Evolutionary conservation across 2,113 vertebrate genomes (phyloP), one percentile per base, ranked within the genome.

Genomic region (Salvator merianae): DNA sequence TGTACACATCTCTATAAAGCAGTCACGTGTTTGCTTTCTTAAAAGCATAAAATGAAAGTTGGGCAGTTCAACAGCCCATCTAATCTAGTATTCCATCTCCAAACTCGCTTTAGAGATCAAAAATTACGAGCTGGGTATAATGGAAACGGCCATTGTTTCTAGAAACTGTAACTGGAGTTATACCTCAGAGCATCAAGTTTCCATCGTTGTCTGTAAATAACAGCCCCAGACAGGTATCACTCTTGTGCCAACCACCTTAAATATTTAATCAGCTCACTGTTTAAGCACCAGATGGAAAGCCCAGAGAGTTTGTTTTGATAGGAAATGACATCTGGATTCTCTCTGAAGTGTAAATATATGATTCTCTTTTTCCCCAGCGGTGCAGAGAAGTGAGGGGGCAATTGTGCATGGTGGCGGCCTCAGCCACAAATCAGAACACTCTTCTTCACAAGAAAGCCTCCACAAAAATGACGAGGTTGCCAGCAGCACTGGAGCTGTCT

Each of bases 371-470:
- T 82, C 50, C 24, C 38, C 53, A 82, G 81, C 36, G 43, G 70
- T 82, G 32, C 81, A 62, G 70, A 73, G 70, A 82, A 43, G 70
- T 24, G 50, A 82, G 55, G 81, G 81, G 32, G 81, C 81, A 38
- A 8, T 82, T n/a, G 81, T 82, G 14, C 8, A 16, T 63, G 34
- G 62, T n/a, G 53, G 34, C 0, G 7, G 34, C 36, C 28, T 28
- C 36, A 53, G 16, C 32, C 50, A 10, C 40, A 68, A 50, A 12
- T 9, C 69, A 24, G 69, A 36, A 43, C 20, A 3, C 9, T 3
- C n/a, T 59, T 59, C 32, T 38, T 24, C 70, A 43, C 14, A 4
- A 40, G 53, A n/a, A 82, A 82, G 9, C 36, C n/a, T 4, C 28
- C 28, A 13, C 26, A 63, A 28, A 43, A 63, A 10, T 12, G 28